Conservation (phyloP, 1,140 invertebrate genomes). For the Lasioglossum baleicum region DNA sequence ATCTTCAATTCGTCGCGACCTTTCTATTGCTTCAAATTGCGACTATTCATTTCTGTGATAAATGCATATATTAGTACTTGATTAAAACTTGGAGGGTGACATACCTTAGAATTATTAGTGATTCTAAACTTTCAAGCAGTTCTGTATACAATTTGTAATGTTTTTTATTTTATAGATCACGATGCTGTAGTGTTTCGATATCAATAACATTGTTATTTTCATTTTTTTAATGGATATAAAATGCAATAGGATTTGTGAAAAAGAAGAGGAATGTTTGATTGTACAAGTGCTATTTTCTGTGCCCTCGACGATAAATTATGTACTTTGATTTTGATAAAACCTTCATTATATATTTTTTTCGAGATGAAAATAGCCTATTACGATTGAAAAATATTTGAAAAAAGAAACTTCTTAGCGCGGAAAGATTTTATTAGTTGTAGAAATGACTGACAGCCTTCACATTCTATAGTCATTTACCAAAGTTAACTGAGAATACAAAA, state of each 20-base stretch:
- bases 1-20: too few relatives aligned
- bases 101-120: not conserved
- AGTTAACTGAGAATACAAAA: conserved; percentile 56
- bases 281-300: conserved; percentile 32
- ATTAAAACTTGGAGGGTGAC: too few relatives aligned
- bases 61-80: too few relatives aligned
- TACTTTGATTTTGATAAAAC: conserved; percentile 13
- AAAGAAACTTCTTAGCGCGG: conserved; percentile 23
- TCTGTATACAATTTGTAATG: conserved; percentile 25
- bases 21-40: too few relatives aligned
- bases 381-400: conserved; percentile 32
- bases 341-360: conserved; percentile 11
- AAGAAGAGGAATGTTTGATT: conserved; percentile 20
- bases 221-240: conserved; percentile 16
- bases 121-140: not conserved
- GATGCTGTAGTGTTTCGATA: conserved; percentile 11
- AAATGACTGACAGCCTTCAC: conserved; percentile 54
- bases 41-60: too few relatives aligned
- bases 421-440: conserved; percentile 54
- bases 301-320: conserved; percentile 10
- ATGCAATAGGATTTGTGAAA: conserved; percentile 53
- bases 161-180: conserved; percentile 39
- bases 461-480: conserved; percentile 68
- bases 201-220: not conserved
- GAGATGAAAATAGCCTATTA: conserved; percentile 14